Conservation (phyloP, 1,140 invertebrate species). For the Meloidogyne chitwoodi region DNA sequence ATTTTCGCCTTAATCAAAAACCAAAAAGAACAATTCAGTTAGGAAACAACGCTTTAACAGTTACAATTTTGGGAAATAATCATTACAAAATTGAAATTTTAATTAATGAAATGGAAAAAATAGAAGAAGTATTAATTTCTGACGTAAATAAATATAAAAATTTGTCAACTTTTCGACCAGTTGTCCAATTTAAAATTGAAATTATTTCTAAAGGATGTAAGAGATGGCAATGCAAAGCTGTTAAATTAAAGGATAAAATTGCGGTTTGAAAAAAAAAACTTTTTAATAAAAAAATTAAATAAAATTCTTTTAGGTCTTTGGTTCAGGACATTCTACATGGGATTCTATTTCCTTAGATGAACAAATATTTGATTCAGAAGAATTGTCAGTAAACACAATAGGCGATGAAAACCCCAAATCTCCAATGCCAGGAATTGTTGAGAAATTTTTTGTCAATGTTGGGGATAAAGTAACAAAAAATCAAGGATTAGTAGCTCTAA, state of each 20-base stretch:
- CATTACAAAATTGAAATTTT: neutral
- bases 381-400: constrained; percentile 62
- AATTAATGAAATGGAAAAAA: neutral
- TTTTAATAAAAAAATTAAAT: constrained; percentile 16
- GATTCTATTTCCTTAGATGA: neutral
- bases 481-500: constrained; percentile 80
- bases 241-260: constrained; percentile 10
- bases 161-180: neutral
- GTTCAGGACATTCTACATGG: constrained; percentile 28
- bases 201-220: constrained; percentile 1
- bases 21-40: neutral
- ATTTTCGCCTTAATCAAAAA: constrained; percentile 9
- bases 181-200: constrained; percentile 16
- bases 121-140: neutral
- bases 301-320: constrained; percentile 32
- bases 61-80: constrained; percentile 1
- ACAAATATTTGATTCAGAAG: constrained; percentile 31
- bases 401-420: constrained; percentile 65
- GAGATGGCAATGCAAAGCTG: constrained; percentile 20
- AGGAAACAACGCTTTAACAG: neutral
- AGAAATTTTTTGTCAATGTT: constrained; percentile 77
- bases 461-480: constrained; percentile 77
- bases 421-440: constrained; percentile 91
- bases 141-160: neutral
- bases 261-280: neutral